A percentile compares a stretch with the other conserved stretches of the same genome.
These are phyloP conservation scores for Apodemia mormo DNA, from an alignment of 2,888 invertebrate species.

Conservation along the genomic window DNA sequence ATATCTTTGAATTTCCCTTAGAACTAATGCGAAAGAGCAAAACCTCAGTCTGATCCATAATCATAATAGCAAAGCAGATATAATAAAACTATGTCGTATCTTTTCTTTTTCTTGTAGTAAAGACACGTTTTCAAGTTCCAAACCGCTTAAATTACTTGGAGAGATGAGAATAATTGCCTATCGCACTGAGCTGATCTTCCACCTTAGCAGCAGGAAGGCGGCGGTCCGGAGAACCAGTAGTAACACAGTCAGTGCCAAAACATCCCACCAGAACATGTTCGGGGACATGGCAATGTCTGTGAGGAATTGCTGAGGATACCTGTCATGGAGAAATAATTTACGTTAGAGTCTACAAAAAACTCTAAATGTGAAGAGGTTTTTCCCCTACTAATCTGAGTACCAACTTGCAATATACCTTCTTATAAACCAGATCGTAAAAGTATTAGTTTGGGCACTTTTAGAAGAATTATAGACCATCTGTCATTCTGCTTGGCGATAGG, in stretches of 20 bases:
- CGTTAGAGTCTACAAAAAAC: no score
- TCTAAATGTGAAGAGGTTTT: no score
- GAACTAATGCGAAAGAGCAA: neutral
- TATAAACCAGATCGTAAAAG: no score
- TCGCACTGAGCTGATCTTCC: constrained; percentile 87
- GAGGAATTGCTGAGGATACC: constrained; percentile 90
- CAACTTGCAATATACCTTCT: no score
- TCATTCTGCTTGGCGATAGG: no score
- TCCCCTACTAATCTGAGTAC: no score
- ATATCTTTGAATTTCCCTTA: neutral
- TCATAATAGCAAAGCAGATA: neutral
- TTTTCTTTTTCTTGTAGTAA: constrained; percentile 9
- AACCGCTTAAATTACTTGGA: neutral
- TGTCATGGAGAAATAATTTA: constrained; percentile 45
- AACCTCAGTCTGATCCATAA: neutral
- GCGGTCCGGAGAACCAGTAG: constrained; percentile 84
- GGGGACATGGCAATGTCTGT: constrained; percentile 90
- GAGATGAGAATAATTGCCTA: constrained; percentile 53
- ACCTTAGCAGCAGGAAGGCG: constrained; percentile 88
- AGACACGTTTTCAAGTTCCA: neutral
- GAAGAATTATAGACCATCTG: no score
- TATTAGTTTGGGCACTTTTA: no score
- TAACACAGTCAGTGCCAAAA: constrained; percentile 86
- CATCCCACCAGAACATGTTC: constrained; percentile 92
- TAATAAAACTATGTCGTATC: neutral